A percentile compares a stretch with the other conserved stretches of the same genome.
phyloP scores from a whole-genome alignment of 2,888 invertebrate genomes.

The Mantis religiosa region DNA sequence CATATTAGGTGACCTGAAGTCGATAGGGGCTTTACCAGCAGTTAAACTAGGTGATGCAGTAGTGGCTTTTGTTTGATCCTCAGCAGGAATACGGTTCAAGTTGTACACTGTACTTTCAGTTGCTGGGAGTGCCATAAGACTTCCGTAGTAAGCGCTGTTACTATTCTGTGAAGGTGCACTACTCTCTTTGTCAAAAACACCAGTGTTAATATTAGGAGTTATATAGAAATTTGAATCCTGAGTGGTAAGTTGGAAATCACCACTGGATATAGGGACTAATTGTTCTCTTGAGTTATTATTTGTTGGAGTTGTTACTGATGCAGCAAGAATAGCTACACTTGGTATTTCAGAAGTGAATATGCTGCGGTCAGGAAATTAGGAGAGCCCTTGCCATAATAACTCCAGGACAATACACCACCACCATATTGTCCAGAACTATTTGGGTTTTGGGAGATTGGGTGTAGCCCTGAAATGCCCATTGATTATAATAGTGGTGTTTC shows the following conservation, averaged over 20 bases:
- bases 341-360: background rate
- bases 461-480: background rate
- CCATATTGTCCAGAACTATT: background rate
- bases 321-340: background rate
- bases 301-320: too few relatives aligned
- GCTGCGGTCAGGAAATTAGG: background rate
- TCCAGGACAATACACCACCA: background rate
- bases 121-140: background rate
- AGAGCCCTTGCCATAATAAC: background rate
- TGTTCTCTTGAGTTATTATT: background rate
- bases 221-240: background rate
- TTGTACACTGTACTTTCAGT: background rate
- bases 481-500: too few relatives aligned
- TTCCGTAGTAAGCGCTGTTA: too few relatives aligned
- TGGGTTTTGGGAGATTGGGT: background rate
- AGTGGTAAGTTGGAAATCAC: background rate
- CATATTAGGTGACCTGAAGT: background rate
- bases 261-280: background rate
- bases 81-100: background rate
- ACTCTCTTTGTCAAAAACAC: background rate
- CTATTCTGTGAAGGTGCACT: background rate
- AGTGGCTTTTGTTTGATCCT: background rate
- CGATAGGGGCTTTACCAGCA: background rate
- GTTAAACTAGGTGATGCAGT: background rate
- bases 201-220: background rate